Conservation (phyloP, 2,888 invertebrate genomes). For the Boloria euphrosyne region DNA sequence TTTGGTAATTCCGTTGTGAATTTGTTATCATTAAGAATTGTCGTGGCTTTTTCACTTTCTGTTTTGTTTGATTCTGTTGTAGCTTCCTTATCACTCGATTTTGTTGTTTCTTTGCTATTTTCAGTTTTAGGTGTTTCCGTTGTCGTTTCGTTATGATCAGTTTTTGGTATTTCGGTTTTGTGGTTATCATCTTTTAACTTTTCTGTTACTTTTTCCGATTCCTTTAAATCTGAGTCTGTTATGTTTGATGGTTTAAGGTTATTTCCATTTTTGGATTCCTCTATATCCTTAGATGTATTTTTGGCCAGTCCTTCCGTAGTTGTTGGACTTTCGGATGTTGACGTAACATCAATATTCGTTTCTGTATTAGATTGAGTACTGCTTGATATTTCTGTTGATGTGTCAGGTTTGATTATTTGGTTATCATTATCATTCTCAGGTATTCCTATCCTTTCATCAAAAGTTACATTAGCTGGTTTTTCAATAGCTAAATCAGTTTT, state of each 20-base stretch:
- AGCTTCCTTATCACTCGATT: too few species aligned
- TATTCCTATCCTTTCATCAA: slow-evolving; percentile 4
- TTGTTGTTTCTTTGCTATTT: not conserved
- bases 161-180: not conserved
- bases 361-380: not conserved
- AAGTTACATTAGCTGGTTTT: slow-evolving; percentile 13
- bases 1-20: too few species aligned
- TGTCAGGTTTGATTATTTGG: not conserved
- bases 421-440: not conserved
- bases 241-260: not conserved
- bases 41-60: too few species aligned
- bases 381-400: not conserved
- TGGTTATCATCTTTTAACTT: not conserved
- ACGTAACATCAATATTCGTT: not conserved
- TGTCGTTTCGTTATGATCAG: not conserved
- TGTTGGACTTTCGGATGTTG: not conserved
- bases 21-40: too few species aligned
- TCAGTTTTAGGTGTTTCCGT: not conserved
- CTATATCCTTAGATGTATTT: not conserved
- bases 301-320: not conserved
- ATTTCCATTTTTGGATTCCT: not conserved
- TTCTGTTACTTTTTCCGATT: not conserved
- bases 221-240: not conserved
- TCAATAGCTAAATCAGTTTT: slow-evolving; percentile 1
- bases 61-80: too few species aligned